Base-by-base conservation (phyloP, 1,140 invertebrate species). In the Panulirus ornatus region DNA sequence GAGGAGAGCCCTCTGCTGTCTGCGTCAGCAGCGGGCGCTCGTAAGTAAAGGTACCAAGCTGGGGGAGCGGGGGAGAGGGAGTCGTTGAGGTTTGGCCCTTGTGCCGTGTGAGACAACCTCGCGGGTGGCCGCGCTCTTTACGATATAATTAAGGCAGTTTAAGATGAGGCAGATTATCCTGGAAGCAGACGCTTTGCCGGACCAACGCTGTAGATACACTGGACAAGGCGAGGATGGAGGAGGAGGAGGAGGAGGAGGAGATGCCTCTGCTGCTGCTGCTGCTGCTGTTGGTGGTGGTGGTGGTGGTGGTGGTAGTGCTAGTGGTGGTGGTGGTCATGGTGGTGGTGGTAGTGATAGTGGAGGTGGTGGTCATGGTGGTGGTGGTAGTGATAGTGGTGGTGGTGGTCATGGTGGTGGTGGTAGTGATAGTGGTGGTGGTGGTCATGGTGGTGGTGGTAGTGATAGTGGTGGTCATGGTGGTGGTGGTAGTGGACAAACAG, bases 1-100 rank as follows among this genome's bases (percentile, higher is more conserved):
- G 47, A 58, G 47, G 19, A 81, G 78, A 47, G 54, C 47, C n/a
- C n/a, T n/a, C n/a, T n/a, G n/a, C 58, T 81, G 44, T 58, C 75
- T 27, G 27, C 38, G 78, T 2, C 78, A 47, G 78, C 78, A 16
- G 78, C 78, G n/a, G 78, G 47, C 47, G 36, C n/a, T 51, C 30
- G 44, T 51, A 58, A 44, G 47, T 30, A 58, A 36, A 11, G 36
- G 47, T 11, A 27, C 34, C 47, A 34, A 58, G 78, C 36, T 81
- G 47, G 78, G 78, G 51, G 76, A 36, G 70, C n/a, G 34, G 27
- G 30, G 19, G 27, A 16, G 47, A 2, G 44, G 42, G 27, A 9
- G 47, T 3, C 30, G 42, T 27, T 27, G 22, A 19, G 58, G n/a
- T 27, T 19, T 9, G 14, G n/a, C n/a, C n/a, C n/a, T 27, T 5